These are phyloP conservation scores for Blera fallax DNA, from an alignment of 2,888 invertebrate genomes.

Conservation along the genomic window DNA sequence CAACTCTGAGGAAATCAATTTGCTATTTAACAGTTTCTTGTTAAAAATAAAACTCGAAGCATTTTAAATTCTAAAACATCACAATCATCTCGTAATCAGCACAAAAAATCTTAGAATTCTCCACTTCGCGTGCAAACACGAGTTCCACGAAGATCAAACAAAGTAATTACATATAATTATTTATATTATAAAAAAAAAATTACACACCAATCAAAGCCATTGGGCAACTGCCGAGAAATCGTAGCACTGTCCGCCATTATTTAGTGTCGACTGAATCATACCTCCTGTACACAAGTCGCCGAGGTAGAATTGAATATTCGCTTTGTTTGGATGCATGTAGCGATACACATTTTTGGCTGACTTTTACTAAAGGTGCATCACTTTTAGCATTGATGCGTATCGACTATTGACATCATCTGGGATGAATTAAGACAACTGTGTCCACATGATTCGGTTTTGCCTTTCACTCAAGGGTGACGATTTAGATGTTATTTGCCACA, in stretches of 20 bases:
- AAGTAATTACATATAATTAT: constrained; percentile 24
- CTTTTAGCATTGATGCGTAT: not conserved
- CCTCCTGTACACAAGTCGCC: not conserved
- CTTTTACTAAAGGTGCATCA: not conserved
- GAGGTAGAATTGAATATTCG: not conserved
- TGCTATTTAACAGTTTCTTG: not conserved
- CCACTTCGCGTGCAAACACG: constrained; percentile 9
- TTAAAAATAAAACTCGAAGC: not conserved
- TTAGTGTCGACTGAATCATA: not conserved
- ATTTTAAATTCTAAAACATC: not conserved
- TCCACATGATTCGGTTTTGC: not conserved
- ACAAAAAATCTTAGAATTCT: not conserved
- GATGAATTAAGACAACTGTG: not conserved
- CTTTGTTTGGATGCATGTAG: not conserved
- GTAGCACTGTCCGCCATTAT: not conserved
- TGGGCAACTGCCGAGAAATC: not conserved
- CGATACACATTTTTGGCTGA: not conserved
- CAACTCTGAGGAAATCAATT: not conserved
- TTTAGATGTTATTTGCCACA: not conserved
- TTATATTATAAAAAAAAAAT: not conserved
- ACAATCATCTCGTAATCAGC: not conserved
- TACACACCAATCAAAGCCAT: not conserved
- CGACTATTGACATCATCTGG: not conserved
- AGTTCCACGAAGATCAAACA: constrained; percentile 19
- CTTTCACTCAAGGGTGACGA: not conserved